phyloP scores from a whole-genome alignment of 2,888 invertebrate species.

The Hyalella azteca region DNA sequence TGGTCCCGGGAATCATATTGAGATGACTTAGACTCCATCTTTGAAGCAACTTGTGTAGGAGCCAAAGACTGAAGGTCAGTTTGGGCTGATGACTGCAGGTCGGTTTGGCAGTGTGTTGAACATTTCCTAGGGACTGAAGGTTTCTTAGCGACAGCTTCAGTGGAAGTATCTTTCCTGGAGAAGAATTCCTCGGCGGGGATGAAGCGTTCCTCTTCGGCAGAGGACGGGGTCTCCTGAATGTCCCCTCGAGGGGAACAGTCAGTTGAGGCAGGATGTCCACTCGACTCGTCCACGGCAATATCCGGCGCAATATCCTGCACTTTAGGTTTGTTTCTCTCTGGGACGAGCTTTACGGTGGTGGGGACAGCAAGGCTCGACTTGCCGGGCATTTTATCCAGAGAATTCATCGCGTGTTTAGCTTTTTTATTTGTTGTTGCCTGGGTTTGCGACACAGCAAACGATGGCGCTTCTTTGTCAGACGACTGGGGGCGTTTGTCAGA shows the following conservation, averaged over 20 bases:
- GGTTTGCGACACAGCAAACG: background rate
- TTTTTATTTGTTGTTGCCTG: background rate
- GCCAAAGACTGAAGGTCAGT: no score
- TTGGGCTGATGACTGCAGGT: no score
- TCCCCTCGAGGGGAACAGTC: background rate
- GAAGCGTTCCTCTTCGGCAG: slow-evolving; percentile 38
- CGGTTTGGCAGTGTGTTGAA: slow-evolving; percentile 1
- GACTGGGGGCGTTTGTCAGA: background rate
- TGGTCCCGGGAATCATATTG: background rate
- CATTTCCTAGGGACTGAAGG: background rate
- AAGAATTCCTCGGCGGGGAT: slow-evolving; percentile 20
- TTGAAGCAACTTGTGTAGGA: background rate
- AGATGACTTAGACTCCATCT: background rate
- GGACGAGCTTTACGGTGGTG: background rate
- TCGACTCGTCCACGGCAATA: background rate
- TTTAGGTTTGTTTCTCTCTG: background rate
- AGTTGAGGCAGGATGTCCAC: background rate
- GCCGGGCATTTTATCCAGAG: no score
- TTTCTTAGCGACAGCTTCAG: background rate
- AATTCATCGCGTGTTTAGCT: no score
- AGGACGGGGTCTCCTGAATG: background rate
- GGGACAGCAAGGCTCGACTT: background rate
- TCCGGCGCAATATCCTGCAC: background rate
- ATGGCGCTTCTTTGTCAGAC: background rate
- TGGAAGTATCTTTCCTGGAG: background rate